Conservation (phyloP, 2,113 vertebrate species). For the Bungarus multicinctus region DNA sequence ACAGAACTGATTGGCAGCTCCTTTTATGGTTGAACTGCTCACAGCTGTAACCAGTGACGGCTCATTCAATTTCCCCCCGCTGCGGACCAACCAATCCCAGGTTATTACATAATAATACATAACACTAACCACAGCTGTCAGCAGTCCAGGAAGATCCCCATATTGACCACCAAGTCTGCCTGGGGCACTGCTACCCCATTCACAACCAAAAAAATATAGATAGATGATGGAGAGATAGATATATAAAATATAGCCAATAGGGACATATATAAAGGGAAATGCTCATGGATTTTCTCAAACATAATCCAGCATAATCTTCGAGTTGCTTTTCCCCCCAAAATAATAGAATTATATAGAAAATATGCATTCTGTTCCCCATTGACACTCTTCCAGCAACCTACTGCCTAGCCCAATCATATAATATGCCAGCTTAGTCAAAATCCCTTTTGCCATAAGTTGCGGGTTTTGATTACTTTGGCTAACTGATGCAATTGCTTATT, state of each 20-base stretch:
- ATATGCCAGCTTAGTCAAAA: background rate
- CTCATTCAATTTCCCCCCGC: too few relatives aligned
- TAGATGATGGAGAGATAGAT: background rate
- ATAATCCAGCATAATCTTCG: background rate
- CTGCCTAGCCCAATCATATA: background rate
- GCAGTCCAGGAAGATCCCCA: too few relatives aligned
- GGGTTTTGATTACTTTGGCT: background rate
- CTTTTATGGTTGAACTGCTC: too few relatives aligned
- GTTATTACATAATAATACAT: too few relatives aligned
- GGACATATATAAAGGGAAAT: background rate
- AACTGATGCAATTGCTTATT: background rate
- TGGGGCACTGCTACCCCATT: too few relatives aligned
- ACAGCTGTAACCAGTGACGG: too few relatives aligned
- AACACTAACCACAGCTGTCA: too few relatives aligned
- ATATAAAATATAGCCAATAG: background rate
- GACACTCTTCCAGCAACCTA: background rate
- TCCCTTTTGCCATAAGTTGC: background rate
- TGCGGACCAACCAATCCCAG: too few relatives aligned
- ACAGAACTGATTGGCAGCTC: too few relatives aligned
- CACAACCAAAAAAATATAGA: too few relatives aligned
- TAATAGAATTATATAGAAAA: background rate
- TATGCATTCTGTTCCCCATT: background rate
- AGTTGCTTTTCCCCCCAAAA: background rate
- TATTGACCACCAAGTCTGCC: too few relatives aligned
- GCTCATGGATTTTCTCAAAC: background rate